phyloP scores from a whole-genome alignment of 2,888 invertebrate species.

The Drosophila subquinaria region DNA sequence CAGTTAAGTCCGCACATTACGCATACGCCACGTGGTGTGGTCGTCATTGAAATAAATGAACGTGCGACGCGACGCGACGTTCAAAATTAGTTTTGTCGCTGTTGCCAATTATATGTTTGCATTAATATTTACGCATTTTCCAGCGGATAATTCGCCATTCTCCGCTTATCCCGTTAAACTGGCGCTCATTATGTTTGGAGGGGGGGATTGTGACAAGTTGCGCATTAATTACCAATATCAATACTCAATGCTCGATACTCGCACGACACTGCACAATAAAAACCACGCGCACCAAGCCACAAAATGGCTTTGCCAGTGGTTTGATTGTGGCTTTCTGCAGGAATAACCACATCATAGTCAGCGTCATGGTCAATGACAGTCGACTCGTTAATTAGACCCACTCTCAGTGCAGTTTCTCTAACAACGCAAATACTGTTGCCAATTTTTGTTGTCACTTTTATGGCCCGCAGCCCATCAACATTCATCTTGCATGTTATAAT shows the following conservation, averaged over 20 bases:
- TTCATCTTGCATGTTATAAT: constrained; percentile 64
- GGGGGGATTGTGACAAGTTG: constrained; percentile 23
- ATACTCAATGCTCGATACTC: constrained; percentile 28
- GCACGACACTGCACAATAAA: constrained; percentile 52
- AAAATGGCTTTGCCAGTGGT: constrained; percentile 49
- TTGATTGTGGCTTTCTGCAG: constrained; percentile 13
- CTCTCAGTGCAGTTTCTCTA: constrained; percentile 27
- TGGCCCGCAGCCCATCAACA: constrained; percentile 53
- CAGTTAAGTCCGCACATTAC: constrained; percentile 51
- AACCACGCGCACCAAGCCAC: constrained; percentile 52
- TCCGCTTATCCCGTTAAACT: neutral
- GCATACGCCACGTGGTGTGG: constrained; percentile 62
- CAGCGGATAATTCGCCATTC: constrained; percentile 1
- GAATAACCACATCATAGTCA: constrained; percentile 32
- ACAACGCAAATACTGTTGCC: constrained; percentile 35
- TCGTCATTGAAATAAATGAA: constrained; percentile 21
- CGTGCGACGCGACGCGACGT: constrained; percentile 6
- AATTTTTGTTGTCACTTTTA: constrained; percentile 48
- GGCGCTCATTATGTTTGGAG: constrained; percentile 31
- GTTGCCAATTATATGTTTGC: constrained; percentile 33
- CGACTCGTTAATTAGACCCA: constrained; percentile 12
- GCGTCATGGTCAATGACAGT: constrained; percentile 3
- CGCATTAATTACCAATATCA: constrained; percentile 69
- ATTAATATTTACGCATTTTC: constrained; percentile 41
- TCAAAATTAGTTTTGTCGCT: constrained; percentile 33